Conservation (phyloP, 1,140 invertebrate species). For the Drepana arcuata region DNA sequence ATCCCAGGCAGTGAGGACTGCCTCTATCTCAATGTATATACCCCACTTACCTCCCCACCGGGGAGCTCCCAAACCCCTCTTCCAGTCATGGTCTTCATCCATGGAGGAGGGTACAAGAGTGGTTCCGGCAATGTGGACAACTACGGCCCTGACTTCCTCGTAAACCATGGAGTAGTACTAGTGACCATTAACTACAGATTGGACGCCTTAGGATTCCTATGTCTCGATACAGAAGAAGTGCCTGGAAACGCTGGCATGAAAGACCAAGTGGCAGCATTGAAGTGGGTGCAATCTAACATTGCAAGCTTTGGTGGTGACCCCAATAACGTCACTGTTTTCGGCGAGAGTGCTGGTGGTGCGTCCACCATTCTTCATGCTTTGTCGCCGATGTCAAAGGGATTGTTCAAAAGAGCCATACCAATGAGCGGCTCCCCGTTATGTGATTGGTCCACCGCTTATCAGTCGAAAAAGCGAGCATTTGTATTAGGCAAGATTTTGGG, state of each 20-base stretch:
- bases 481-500: slow-evolving; percentile 28
- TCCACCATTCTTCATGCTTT: slow-evolving; percentile 25
- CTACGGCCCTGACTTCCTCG: slow-evolving; percentile 76
- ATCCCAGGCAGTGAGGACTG: slow-evolving; percentile 53
- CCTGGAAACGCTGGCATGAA: slow-evolving; percentile 54
- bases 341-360: slow-evolving; percentile 77
- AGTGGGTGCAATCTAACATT: slow-evolving; percentile 48
- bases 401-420: slow-evolving; percentile 31
- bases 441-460: slow-evolving; percentile 25
- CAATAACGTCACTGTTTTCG: slow-evolving; percentile 83
- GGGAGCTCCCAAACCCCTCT: slow-evolving; percentile 15
- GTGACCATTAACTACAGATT: slow-evolving; percentile 82
- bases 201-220: slow-evolving; percentile 73
- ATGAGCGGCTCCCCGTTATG: slow-evolving; percentile 35
- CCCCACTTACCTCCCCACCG: slow-evolving; percentile 27
- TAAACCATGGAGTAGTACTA: slow-evolving; percentile 75
- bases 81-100: slow-evolving; percentile 69
- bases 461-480: slow-evolving; percentile 26
- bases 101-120: slow-evolving; percentile 61
- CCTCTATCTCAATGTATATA: slow-evolving; percentile 59
- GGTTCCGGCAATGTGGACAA: slow-evolving; percentile 36
- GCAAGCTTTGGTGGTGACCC: slow-evolving; percentile 80
- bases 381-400: slow-evolving; percentile 59
- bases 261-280: slow-evolving; percentile 47
- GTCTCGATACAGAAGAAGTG: slow-evolving; percentile 56